Evolutionary conservation across 2,113 vertebrate species (phyloP).

Genomic region (Carlito syrichta): DNA sequence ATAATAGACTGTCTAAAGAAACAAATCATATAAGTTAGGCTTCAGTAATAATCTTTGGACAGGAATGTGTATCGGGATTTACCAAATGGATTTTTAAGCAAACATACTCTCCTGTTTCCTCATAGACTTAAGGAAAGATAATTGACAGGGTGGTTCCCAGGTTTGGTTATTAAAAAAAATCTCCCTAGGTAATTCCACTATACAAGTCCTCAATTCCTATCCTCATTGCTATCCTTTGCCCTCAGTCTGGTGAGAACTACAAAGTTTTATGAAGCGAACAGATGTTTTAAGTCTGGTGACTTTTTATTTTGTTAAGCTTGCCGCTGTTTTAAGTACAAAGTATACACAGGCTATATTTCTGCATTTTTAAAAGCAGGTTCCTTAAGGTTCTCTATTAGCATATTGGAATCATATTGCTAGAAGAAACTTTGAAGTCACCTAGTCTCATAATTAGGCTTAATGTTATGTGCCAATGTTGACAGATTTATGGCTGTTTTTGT

Average conservation of each 20-base stretch:
- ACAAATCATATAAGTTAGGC: not conserved
- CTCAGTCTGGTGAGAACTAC: not conserved
- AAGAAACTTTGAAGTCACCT: slow-evolving; percentile 11
- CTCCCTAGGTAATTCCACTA: not conserved
- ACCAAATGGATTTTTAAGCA: not conserved
- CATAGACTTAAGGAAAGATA: not conserved
- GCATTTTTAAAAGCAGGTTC: not conserved
- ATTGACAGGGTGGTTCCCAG: not conserved
- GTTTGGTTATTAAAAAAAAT: not conserved
- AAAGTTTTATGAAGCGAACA: not conserved
- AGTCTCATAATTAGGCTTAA: not conserved
- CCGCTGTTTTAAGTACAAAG: not conserved
- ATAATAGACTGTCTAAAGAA: not conserved
- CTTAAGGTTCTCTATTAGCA: not conserved
- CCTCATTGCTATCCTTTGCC: too few species aligned
- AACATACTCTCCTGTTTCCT: not conserved
- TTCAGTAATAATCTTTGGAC: not conserved
- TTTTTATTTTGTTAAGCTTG: not conserved
- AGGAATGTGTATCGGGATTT: not conserved
- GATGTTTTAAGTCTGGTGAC: not conserved
- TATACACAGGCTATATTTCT: not conserved
- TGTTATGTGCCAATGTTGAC: not conserved
- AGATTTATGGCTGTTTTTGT: not conserved
- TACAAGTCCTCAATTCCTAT: not conserved
- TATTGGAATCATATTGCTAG: not conserved